phyloP scores from a whole-genome alignment of 2,797 vertebrate species.

The Halcyon smyrnensis region DNA sequence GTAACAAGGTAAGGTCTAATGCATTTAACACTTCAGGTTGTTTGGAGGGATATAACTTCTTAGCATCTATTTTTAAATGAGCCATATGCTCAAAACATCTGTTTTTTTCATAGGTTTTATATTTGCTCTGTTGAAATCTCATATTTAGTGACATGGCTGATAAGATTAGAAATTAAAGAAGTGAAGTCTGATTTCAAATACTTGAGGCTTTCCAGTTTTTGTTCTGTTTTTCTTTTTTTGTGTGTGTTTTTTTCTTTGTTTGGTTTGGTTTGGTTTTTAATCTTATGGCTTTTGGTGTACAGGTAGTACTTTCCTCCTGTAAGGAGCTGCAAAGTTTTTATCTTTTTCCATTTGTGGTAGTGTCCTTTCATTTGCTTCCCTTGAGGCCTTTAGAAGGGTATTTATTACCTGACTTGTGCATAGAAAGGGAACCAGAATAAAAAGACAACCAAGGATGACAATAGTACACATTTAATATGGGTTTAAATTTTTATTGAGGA shows the following conservation, averaged over 20 bases:
- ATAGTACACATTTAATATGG: not conserved
- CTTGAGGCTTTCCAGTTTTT: not conserved
- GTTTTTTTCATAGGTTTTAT: not conserved
- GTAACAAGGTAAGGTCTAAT: not conserved
- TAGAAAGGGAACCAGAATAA: not conserved
- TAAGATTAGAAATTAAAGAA: not conserved
- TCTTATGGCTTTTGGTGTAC: not conserved
- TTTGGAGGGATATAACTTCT: not conserved
- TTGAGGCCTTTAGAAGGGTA: not conserved
- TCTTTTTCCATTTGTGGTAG: not conserved
- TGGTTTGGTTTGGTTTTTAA: not conserved
- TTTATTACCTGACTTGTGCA: not conserved
- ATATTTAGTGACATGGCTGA: not conserved
- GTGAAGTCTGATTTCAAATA: not conserved
- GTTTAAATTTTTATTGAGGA: not conserved
- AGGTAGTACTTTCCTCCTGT: not conserved
- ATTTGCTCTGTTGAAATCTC: not conserved
- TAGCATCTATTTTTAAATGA: not conserved
- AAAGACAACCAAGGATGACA: not conserved
- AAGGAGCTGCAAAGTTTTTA: not conserved
- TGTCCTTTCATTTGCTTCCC: not conserved
- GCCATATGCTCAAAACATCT: not conserved
- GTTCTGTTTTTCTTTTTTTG: too few species aligned
- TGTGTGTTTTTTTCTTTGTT: too few species aligned
- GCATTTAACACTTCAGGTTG: not conserved